Conservation (phyloP, 2,113 vertebrate genomes). For the Zosterops pallidus region DNA sequence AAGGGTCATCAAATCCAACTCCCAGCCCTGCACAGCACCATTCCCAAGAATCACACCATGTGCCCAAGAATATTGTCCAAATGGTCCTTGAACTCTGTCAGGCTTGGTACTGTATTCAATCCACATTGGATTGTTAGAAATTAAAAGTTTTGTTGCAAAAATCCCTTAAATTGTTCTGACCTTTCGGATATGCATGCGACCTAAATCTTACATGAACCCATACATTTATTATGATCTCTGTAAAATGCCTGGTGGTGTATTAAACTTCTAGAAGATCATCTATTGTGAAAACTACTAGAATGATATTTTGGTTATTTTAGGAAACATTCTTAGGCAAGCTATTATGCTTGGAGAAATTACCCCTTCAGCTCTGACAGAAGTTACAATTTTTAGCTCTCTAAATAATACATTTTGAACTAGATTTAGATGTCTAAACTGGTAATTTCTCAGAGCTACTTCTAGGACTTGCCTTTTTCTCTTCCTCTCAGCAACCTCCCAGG, state of each 20-base stretch:
- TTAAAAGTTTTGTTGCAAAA: background rate
- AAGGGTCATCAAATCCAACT: background rate
- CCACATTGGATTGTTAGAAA: background rate
- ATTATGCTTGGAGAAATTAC: background rate
- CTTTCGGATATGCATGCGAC: background rate
- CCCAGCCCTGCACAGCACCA: background rate
- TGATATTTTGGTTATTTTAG: background rate
- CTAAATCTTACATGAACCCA: background rate
- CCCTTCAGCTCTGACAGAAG: background rate
- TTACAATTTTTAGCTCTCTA: background rate
- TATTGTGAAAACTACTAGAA: background rate
- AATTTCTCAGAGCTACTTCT: background rate
- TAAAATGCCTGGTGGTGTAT: background rate
- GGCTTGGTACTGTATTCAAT: background rate
- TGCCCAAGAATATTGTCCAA: background rate
- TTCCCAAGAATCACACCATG: background rate
- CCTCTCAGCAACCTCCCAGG: background rate
- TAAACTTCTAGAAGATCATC: background rate
- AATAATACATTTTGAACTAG: constrained; percentile 22
- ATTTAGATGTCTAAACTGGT: background rate
- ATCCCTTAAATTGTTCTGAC: background rate
- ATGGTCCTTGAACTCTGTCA: background rate
- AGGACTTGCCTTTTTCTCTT: background rate
- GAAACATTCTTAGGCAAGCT: background rate
- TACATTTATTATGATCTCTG: background rate